phyloP scores from a whole-genome alignment of 2,113 vertebrate species.

The Morone saxatilis region DNA sequence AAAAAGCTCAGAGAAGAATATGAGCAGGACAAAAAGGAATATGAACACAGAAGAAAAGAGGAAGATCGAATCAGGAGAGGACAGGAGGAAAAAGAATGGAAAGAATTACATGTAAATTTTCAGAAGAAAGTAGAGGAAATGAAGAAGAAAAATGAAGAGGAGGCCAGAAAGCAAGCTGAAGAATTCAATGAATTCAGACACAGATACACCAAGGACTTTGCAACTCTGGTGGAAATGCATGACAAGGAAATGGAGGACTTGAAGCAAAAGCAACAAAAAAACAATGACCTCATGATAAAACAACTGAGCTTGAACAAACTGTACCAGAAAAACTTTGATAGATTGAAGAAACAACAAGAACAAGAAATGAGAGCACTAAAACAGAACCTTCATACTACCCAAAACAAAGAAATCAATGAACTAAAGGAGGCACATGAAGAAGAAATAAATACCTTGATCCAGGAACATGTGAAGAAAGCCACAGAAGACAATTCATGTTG shows the following conservation, averaged over 20 bases:
- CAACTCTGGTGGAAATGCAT: neutral
- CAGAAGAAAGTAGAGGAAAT: neutral
- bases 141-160: slow-evolving; percentile 6
- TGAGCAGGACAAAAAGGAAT: neutral
- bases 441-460: slow-evolving; percentile 9
- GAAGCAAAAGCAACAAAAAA: neutral
- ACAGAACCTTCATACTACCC: too few relatives aligned
- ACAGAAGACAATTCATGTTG: too few relatives aligned
- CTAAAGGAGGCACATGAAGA: neutral
- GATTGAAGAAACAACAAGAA: slow-evolving; percentile 11
- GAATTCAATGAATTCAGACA: slow-evolving; percentile 51
- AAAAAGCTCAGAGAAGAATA: slow-evolving; percentile 39
- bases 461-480: neutral
- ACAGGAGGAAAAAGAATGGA: slow-evolving; percentile 16
- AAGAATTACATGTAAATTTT: neutral
- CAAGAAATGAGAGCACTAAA: neutral
- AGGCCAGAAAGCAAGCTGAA: slow-evolving; percentile 60
- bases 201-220: slow-evolving; percentile 20
- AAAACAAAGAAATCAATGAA: neutral
- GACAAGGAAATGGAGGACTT: neutral
- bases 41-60: neutral
- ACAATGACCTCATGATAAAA: neutral
- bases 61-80: slow-evolving; percentile 11
- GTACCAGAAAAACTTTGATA: neutral
- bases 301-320: too few relatives aligned